Percentiles rank a stretch among this genome's conserved stretches.
Evolutionary conservation across 1,140 invertebrate species (phyloP).

Genomic region (Tetramorium parvispinum): DNA sequence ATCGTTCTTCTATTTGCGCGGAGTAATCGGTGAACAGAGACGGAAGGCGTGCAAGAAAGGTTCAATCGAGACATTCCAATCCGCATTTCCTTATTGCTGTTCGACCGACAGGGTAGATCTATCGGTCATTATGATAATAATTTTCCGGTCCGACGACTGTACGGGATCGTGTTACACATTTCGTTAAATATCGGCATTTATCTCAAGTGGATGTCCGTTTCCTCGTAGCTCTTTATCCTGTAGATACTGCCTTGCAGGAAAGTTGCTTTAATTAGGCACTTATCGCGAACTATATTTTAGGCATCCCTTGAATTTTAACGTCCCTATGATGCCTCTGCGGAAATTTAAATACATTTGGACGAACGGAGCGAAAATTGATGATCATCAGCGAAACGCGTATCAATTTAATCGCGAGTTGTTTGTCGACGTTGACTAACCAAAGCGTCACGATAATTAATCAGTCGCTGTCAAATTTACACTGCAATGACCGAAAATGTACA

Average conservation of each 20-base stretch:
- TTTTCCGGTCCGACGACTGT: slow-evolving; percentile 79
- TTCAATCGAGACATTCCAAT: slow-evolving; percentile 82
- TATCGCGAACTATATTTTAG: neutral
- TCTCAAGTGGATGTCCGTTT: slow-evolving; percentile 1
- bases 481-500: neutral
- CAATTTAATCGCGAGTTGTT: slow-evolving; percentile 29
- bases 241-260: neutral
- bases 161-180: slow-evolving; percentile 56
- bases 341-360: neutral
- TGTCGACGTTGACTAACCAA: neutral
- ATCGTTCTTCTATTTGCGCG: slow-evolving; percentile 66
- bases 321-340: neutral
- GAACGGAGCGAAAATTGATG: neutral
- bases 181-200: slow-evolving; percentile 64
- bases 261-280: neutral
- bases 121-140: slow-evolving; percentile 81
- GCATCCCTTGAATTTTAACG: slow-evolving; percentile 3
- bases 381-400: neutral
- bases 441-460: slow-evolving; percentile 24
- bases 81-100: slow-evolving; percentile 82
- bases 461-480: slow-evolving; percentile 9
- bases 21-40: slow-evolving; percentile 66
- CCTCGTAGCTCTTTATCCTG: neutral
- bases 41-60: neutral
- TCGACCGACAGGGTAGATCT: slow-evolving; percentile 70